Base-by-base conservation (phyloP, 2,888 invertebrate species). In the Agapostemon virescens region DNA sequence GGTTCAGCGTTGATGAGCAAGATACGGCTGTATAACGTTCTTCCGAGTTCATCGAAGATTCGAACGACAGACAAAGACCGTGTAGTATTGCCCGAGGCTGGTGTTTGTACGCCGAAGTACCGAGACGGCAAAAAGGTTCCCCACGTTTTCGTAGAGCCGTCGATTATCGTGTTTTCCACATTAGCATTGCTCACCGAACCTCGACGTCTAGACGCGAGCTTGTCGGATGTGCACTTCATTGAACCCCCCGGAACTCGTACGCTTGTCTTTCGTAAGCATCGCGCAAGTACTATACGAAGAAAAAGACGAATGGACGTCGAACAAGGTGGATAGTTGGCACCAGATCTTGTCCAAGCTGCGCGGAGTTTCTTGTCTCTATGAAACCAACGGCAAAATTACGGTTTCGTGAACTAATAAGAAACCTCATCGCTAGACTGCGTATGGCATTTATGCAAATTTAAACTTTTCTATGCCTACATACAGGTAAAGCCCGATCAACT, bases 201-300 rank as follows among this genome's bases (percentile, higher is more conserved):
- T 64, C 77, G 75, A 86, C 84, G 74, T 82, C 72, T 78, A 80
- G 79, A 85, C 79, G 63, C 76, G 71, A 49, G 84, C 79, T 69
- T 85, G 85, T 86, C 86, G 86, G 86, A 86, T 85, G 84, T 83
- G 85, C 85, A 80, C 86, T 84, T 85, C 86, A 84, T 82, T 85
- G 82, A 83, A 76, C 75, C 76, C 64, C 63, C 67, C 40, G 52
- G 71, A 49, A 68, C 77, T 74, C 77, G 70, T 67, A 61, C 64
- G 79, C 78, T 75, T 82, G 80, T 85, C 86, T 84, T 70, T 75
- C 74, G 81, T 63, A 76, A 83, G 76, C 76, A 69, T 76, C 73
- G 78, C n/a, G 66, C 58, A 81, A 82, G 68, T 73, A 77, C 45
- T 38, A 26, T 26, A 69, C 63, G 64, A 82, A 71, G 9, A 77